Percentiles rank a stretch among this genome's conserved stretches.
phyloP scores from a whole-genome alignment of 1,140 invertebrate species.

The Magallana gigas region DNA sequence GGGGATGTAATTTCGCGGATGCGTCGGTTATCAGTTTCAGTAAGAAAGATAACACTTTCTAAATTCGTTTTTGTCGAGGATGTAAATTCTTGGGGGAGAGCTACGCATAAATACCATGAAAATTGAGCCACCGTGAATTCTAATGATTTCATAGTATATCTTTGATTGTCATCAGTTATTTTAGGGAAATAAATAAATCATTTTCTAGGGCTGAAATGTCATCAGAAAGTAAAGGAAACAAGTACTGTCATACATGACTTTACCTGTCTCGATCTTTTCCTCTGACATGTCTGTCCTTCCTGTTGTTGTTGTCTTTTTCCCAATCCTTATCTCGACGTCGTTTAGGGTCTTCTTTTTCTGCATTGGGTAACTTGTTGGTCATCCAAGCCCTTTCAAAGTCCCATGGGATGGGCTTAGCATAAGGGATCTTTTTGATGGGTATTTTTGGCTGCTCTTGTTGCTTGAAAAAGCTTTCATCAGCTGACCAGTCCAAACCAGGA shows the following conservation, averaged over 20 bases:
- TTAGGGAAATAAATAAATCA: no score
- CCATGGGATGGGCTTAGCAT: conserved; percentile 96
- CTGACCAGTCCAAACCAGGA: conserved; percentile 90
- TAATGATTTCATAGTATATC: no score
- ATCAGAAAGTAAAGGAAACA: no score
- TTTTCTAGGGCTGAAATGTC: no score
- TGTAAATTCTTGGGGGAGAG: no score
- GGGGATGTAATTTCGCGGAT: no score
- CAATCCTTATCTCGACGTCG: conserved; percentile 41
- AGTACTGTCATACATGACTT: not conserved
- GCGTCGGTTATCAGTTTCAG: no score
- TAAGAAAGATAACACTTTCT: no score
- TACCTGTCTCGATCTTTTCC: conserved; percentile 44
- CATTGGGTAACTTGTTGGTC: conserved; percentile 82
- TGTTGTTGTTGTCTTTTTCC: conserved; percentile 43
- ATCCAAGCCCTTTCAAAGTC: conserved; percentile 98
- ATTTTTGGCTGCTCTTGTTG: conserved; percentile 84
- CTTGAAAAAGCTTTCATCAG: conserved; percentile 71
- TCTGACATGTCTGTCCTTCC: not conserved
- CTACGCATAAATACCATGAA: no score
- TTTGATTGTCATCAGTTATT: no score
- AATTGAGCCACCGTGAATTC: no score
- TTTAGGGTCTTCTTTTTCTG: conserved; percentile 34
- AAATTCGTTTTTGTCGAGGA: no score
- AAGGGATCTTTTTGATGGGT: conserved; percentile 84